These are phyloP conservation scores for Physella acuta DNA, from an alignment of 1,140 invertebrate species.

Conservation along the genomic window DNA sequence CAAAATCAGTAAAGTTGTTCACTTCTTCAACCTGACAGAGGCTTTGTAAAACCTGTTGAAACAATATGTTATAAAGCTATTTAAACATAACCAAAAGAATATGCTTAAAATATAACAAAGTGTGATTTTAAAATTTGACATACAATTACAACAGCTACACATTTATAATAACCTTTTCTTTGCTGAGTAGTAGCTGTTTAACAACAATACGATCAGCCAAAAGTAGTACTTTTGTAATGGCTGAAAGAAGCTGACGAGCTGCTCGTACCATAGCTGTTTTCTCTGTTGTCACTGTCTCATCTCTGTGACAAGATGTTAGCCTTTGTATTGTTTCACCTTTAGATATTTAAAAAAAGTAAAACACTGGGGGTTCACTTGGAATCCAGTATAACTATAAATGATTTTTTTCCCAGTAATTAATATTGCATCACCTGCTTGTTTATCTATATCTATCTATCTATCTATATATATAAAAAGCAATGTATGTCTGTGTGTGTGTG, in stretches of 20 bases:
- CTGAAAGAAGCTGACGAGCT: constrained; percentile 86
- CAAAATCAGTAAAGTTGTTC: constrained; percentile 97
- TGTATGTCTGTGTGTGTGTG: no score
- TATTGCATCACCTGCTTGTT: no score
- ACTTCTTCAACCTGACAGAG: constrained; percentile 78
- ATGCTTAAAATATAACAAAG: not conserved
- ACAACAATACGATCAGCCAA: constrained; percentile 98
- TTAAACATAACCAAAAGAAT: no score
- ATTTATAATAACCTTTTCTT: constrained; percentile 79
- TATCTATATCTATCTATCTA: no score
- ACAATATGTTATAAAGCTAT: no score
- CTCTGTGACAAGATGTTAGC: constrained; percentile 71
- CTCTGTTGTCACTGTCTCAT: constrained; percentile 48
- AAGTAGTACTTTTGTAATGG: constrained; percentile 93
- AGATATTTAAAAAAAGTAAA: constrained; percentile 27
- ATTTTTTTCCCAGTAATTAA: not conserved
- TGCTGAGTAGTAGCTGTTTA: constrained; percentile 90
- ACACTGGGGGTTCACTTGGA: no score
- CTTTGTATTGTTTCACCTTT: constrained; percentile 85
- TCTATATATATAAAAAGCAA: no score
- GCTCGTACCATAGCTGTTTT: constrained; percentile 76
- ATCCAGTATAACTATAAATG: not conserved
- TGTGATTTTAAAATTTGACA: not conserved
- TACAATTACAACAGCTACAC: not conserved
- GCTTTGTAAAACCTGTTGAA: constrained; percentile 60